A percentile compares a stretch with the other conserved stretches of the same genome.
Evolutionary conservation across 2,113 vertebrate species (phyloP).

Genomic region (Pseudorhombus dupliciocellatus): DNA sequence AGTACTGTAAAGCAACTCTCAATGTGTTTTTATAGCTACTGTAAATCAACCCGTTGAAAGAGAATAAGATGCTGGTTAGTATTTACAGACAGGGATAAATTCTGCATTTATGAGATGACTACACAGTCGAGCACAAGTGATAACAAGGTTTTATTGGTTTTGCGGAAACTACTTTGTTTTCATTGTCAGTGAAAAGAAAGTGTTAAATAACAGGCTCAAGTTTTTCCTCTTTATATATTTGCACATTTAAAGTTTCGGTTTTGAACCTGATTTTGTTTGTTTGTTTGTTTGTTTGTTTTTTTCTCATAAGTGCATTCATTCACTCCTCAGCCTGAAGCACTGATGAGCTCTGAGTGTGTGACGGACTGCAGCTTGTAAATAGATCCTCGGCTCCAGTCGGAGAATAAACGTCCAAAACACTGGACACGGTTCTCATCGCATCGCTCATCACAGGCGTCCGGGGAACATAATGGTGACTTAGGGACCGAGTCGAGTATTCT

Average conservation of each 20-base stretch:
- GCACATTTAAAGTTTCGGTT: not conserved
- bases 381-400: constrained; percentile 4
- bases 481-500: constrained; percentile 3
- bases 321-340: constrained; percentile 3
- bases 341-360: constrained; percentile 34
- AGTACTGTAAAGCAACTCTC: not conserved
- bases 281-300: constrained; percentile 11
- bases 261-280: not conserved
- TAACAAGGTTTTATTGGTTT: not conserved
- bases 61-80: not conserved
- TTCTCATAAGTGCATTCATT: constrained; percentile 28
- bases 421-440: constrained; percentile 4
- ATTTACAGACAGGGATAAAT: not conserved
- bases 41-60: not conserved
- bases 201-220: constrained; percentile 28
- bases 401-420: constrained; percentile 13
- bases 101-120: not conserved
- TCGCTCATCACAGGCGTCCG: constrained; percentile 18
- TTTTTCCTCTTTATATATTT: constrained; percentile 21
- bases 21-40: not conserved
- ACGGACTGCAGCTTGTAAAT: constrained; percentile 27
- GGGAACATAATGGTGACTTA: constrained; percentile 14
- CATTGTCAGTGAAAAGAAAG: constrained; percentile 10
- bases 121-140: constrained; percentile 4
- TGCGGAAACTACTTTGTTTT: constrained; percentile 2